Percentiles rank a stretch among this genome's conserved stretches.
Conservation (phyloP, 2,888 invertebrate species). For the Hipparchia sbordonii region DNA sequence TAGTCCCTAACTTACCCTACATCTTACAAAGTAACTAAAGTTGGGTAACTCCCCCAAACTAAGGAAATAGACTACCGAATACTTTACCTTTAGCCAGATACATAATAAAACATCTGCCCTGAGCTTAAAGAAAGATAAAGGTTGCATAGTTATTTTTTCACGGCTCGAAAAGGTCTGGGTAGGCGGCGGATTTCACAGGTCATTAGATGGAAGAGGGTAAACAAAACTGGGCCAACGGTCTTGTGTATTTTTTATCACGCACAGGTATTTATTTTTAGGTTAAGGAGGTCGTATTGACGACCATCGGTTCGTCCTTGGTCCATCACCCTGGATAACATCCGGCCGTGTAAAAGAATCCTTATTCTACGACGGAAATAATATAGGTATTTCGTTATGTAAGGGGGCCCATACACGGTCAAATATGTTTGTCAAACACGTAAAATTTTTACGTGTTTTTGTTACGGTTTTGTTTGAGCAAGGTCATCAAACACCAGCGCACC, state of each 20-base stretch:
- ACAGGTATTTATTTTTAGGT: neutral
- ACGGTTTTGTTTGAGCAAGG: too few species aligned
- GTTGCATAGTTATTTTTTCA: conserved; percentile 56
- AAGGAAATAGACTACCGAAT: conserved; percentile 21
- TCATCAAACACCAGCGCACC: too few species aligned
- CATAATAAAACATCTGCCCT: conserved; percentile 29
- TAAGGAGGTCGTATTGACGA: neutral
- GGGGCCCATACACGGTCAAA: too few species aligned
- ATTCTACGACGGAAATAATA: too few species aligned
- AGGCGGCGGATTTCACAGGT: conserved; percentile 67
- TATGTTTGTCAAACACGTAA: too few species aligned
- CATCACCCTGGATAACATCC: too few species aligned
- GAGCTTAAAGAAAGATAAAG: conserved; percentile 44
- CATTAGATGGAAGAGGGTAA: conserved; percentile 71
- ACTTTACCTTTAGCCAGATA: conserved; percentile 27
- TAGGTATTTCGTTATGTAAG: too few species aligned
- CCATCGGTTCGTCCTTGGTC: too few species aligned
- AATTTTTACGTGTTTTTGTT: too few species aligned
- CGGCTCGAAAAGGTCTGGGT: conserved; percentile 56
- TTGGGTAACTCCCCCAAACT: conserved; percentile 15
- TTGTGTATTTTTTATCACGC: conserved; percentile 34
- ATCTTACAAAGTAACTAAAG: too few species aligned
- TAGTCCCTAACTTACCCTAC: conserved; percentile 7
- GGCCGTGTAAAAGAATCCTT: too few species aligned
- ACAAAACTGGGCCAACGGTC: conserved; percentile 57